Base-by-base conservation (phyloP, 2,113 vertebrate genomes). In the Dunckerocampus dactyliophorus region DNA sequence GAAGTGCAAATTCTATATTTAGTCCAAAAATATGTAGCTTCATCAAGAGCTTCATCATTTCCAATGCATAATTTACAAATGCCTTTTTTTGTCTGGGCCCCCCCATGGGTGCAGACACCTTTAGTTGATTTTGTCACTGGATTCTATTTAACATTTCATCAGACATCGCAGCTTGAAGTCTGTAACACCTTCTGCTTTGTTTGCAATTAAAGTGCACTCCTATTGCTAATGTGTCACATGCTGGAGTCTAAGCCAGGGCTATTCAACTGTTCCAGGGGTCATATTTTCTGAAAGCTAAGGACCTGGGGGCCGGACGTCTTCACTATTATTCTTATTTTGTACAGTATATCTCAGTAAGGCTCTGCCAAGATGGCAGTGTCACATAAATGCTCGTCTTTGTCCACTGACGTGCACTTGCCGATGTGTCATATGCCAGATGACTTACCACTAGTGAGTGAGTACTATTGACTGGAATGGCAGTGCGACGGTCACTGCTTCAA, bases 121-220 rank as follows among this genome's bases (percentile, higher is more conserved):
- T 65, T 69, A 63, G 74, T 70, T 86, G 84, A 86, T 85, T 86
- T 85, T 69, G 51, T 58, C 56, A 64, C 62, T 69, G 21, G 62
- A 72, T 79, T 84, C 82, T 55, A 85, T 85, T 83, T 75, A 85
- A 78, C 76, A 84, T 86, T 85, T 88, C 77, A 88, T 86, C 84
- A 86, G 77, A 72, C 65, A 67, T 77, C 82, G 69, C 86, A 86
- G 84, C 84, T 74, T 80, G 86, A 86, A 68, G 63, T 61, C 69
- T 4, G 53, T 51, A 59, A 68, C 67, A 75, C 65, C 76, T 81
- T 75, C 59, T 72, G 81, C 69, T 65, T 56, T 56, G 39, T 42
- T 14, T 8, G 20, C 12, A 19, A 42, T 21, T 42, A 56, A 37
- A 6, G 37, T 42, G 54, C n/a, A 20, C 19, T 42, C 54, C 81